Percentiles rank a stretch among this genome's conserved stretches.
Conservation (phyloP, 2,113 vertebrate species). For the Aepyceros melampus region DNA sequence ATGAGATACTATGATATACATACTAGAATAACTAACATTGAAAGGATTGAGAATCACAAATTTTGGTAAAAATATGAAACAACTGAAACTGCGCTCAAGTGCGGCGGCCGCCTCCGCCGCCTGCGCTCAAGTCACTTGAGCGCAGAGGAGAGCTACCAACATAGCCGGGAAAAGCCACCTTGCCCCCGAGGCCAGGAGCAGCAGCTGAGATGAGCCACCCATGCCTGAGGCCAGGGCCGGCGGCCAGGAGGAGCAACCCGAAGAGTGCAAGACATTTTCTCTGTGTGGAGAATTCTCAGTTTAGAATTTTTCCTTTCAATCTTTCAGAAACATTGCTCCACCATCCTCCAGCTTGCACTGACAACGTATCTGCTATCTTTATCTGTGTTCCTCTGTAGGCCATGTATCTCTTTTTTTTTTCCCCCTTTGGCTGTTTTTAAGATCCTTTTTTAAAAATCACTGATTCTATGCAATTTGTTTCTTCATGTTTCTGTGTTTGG, state of each 20-base stretch:
- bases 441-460: not conserved
- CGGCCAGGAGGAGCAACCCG: too few species aligned
- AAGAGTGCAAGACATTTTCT: not conserved
- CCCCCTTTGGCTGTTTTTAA: not conserved
- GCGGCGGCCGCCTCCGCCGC: too few species aligned
- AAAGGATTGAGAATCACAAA: not conserved
- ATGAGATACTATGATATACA: not conserved
- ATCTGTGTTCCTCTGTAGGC: not conserved
- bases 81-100: not conserved
- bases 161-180: too few species aligned
- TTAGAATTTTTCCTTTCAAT: not conserved
- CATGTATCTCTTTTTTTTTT: not conserved
- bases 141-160: too few species aligned
- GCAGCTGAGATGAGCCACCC: too few species aligned
- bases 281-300: not conserved
- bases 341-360: not conserved
- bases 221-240: too few species aligned
- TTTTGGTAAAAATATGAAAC: not conserved
- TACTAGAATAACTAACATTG: not conserved
- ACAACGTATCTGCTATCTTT: not conserved
- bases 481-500: not conserved
- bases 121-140: too few species aligned
- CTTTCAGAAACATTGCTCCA: not conserved
- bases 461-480: not conserved
- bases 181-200: too few species aligned